Evolutionary conservation across 2,797 vertebrate genomes (phyloP), one percentile per base, ranked within the genome.

Genomic region (Xenops minutus): DNA sequence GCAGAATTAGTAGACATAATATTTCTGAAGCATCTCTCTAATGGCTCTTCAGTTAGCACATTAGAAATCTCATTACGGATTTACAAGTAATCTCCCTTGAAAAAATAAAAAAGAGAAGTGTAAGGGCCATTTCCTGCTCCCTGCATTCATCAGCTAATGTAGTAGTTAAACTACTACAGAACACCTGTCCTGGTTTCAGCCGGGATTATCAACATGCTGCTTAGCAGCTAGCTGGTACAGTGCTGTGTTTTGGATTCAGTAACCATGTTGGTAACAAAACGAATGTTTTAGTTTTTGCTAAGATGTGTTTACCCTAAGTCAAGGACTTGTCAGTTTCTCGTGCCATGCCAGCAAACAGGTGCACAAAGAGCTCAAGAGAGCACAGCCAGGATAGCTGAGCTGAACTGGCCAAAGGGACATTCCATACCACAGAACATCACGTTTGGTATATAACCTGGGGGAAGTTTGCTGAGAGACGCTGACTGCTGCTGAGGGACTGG

Each of bases 81-180:
- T n/a, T n/a, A n/a, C n/a, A n/a, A n/a, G n/a, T n/a, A n/a, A n/a
- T n/a, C n/a, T n/a, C 4, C 26, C 11, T 32, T 67, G 2, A 1
- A 4, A 75, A 66, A 72, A 76, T 1, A 20, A 20, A 71, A 24
- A 34, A 4, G 8, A 71, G 7, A 39, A 12, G 2, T 0, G 0
- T 18, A 51, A 51, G 3, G 23, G 63, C 12, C 29, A 89, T 27
- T 29, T 80, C 26, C 44, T 52, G 34, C 58, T 78, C 32, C 58
- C 30, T 85, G 36, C 34, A 73, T 55, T 63, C n/a, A 69, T 56
- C 29, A 56, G 18, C 63, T 32, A 8, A 26, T 48, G 0, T 0
- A 69, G n/a, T 2, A 82, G 34, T 63, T 66, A 87, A 89, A 10
- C n/a, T 23, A 36, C 29, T 52, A 59, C 3, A 44, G 67, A 46